Conservation (phyloP, 2,113 vertebrate genomes). For the Erinaceus europaeus region DNA sequence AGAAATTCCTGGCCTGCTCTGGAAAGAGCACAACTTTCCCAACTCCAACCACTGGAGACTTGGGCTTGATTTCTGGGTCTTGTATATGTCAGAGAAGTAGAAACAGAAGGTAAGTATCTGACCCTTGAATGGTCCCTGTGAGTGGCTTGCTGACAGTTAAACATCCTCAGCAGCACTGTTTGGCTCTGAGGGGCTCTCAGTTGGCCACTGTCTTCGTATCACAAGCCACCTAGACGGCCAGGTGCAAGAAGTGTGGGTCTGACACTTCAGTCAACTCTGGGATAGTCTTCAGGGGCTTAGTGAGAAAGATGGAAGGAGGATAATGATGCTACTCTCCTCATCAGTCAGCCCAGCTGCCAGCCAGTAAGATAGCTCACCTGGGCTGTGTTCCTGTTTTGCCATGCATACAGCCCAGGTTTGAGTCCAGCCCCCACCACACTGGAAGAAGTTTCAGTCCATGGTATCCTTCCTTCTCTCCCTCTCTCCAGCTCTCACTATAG, state of each 20-base stretch:
- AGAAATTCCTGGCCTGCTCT: not conserved
- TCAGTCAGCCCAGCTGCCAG: not conserved
- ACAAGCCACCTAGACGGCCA: not conserved
- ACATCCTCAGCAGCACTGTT: not conserved
- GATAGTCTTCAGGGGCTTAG: not conserved
- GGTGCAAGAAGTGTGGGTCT: not conserved
- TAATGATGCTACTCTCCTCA: not conserved
- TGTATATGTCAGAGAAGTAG: accelerated
- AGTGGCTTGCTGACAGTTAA: not conserved
- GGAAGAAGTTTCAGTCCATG: no score
- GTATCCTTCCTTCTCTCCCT: no score
- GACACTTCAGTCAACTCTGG: not conserved
- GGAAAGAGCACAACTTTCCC: not conserved
- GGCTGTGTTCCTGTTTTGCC: no score
- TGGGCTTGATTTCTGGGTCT: not conserved
- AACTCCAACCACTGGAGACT: no score
- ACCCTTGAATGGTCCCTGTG: not conserved
- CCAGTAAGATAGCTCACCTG: no score
- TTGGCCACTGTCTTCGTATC: not conserved
- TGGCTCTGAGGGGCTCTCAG: not conserved
- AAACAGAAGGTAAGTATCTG: no score
- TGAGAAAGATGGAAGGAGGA: not conserved
- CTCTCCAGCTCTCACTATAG: no score
- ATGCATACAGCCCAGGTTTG: no score
- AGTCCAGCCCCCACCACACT: no score